Percentiles rank a stretch among this genome's conserved stretches.
Conservation (phyloP, 2,797 vertebrate genomes). For the Clarias platycephalus region DNA sequence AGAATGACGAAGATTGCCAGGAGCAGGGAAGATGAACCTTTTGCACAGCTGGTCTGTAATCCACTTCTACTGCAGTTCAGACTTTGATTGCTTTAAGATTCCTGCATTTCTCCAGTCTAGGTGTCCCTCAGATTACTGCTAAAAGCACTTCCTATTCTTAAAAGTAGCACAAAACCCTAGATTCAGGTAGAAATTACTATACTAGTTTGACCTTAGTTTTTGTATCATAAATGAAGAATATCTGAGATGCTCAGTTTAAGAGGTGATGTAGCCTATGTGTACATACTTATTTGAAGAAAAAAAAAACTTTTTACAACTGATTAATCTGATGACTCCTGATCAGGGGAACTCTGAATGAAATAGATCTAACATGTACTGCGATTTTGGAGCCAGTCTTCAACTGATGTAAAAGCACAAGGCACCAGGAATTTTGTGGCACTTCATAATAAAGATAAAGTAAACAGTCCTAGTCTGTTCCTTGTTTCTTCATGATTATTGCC, state of each 20-base stretch:
- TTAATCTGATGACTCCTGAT: conserved; percentile 75
- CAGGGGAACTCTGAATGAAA: conserved; percentile 68
- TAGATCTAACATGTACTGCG: conserved; percentile 62
- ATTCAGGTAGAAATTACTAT: conserved; percentile 84
- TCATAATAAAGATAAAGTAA: conserved; percentile 87
- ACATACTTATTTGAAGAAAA: conserved; percentile 74
- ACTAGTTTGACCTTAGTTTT: conserved; percentile 83
- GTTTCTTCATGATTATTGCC: conserved; percentile 61
- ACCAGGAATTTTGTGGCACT: conserved; percentile 86
- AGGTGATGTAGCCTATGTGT: conserved; percentile 70
- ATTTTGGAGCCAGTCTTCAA: conserved; percentile 84
- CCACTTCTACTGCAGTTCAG: conserved; percentile 55
- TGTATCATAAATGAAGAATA: conserved; percentile 78
- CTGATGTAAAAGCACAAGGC: conserved; percentile 86
- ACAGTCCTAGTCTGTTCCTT: conserved; percentile 64
- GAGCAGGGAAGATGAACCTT: conserved; percentile 46
- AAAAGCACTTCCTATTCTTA: conserved; percentile 81
- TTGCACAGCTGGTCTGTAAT: conserved; percentile 53
- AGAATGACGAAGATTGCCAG: conserved; percentile 46
- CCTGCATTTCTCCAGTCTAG: conserved; percentile 67
- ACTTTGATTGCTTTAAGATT: conserved; percentile 43
- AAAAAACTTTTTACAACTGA: conserved; percentile 80
- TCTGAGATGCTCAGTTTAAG: conserved; percentile 72
- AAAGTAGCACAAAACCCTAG: conserved; percentile 87
- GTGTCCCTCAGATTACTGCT: conserved; percentile 69